These are phyloP conservation scores for Oryzias woworae DNA, from an alignment of 2,113 vertebrate genomes.

Conservation along the genomic window DNA sequence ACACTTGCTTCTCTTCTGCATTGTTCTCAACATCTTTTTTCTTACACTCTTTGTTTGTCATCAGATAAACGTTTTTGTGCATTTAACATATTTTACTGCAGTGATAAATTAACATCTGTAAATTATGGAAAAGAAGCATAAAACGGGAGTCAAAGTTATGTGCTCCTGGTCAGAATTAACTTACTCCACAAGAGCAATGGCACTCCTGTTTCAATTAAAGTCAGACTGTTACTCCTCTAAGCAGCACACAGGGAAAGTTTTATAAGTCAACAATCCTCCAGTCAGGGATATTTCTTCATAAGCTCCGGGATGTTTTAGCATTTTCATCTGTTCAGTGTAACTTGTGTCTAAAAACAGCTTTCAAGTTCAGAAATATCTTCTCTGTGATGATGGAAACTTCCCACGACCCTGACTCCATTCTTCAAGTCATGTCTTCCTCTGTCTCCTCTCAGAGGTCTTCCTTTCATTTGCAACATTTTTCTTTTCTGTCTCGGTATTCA, in stretches of 20 bases:
- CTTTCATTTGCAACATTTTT: constrained; percentile 22
- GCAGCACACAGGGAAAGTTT: constrained; percentile 23
- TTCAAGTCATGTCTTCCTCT: constrained; percentile 43
- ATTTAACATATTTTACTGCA: no score
- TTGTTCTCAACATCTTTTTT: no score
- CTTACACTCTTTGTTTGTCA: no score
- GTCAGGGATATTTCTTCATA: constrained; percentile 14
- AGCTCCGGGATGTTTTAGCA: constrained; percentile 30
- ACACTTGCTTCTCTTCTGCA: no score
- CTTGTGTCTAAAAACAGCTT: constrained; percentile 37
- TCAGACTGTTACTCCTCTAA: constrained; percentile 28
- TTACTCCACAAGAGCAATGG: constrained; percentile 29
- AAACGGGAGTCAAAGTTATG: neutral
- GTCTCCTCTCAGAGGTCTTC: constrained; percentile 27
- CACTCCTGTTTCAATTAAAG: constrained; percentile 20
- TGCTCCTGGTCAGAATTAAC: constrained; percentile 2
- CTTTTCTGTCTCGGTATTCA: constrained; percentile 18
- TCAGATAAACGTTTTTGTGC: no score
- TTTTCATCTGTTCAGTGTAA: constrained; percentile 57
- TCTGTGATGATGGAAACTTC: constrained; percentile 55
- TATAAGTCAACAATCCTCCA: no score
- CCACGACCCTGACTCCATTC: constrained; percentile 56
- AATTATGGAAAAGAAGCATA: constrained; percentile 7
- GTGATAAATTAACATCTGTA: neutral
- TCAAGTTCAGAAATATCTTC: constrained; percentile 36